Evolutionary conservation across 1,140 invertebrate species (phyloP).

Genomic region (Danaus plexippus): DNA sequence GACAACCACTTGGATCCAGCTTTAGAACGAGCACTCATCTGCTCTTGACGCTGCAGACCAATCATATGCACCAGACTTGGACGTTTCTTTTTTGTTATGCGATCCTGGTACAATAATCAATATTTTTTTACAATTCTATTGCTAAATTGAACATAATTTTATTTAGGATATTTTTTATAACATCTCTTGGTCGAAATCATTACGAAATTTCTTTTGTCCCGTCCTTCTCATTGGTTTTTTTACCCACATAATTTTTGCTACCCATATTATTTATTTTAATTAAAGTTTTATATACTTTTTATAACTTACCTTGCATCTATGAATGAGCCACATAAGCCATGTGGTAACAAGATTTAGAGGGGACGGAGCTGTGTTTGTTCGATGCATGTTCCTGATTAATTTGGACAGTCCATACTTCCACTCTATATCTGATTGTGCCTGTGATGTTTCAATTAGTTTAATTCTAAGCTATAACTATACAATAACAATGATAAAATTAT

Average conservation of each 20-base stretch:
- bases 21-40: conserved; percentile 84
- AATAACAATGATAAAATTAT: too few species aligned
- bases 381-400: conserved; percentile 98
- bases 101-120: conserved; percentile 57
- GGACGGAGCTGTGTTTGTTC: conserved; percentile 96
- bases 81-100: conserved; percentile 80
- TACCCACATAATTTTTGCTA: too few species aligned
- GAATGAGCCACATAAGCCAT: conserved; percentile 88
- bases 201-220: too few species aligned
- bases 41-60: conserved; percentile 77
- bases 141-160: too few species aligned
- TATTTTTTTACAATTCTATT: too few species aligned
- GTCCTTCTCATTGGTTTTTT: too few species aligned
- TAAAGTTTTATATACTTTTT: too few species aligned
- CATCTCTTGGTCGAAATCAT: too few species aligned
- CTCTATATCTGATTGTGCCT: conserved; percentile 99
- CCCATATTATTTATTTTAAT: too few species aligned
- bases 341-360: conserved; percentile 97
- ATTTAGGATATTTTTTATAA: too few species aligned
- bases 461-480: too few species aligned
- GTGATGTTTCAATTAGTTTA: conserved; percentile 20
- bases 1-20: conserved; percentile 89
- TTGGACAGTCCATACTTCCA: conserved; percentile 99
- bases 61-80: conserved; percentile 87
- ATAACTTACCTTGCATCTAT: conserved; percentile 81